These are phyloP conservation scores for Aricia agestis DNA, from an alignment of 1,140 invertebrate genomes.

Conservation along the genomic window DNA sequence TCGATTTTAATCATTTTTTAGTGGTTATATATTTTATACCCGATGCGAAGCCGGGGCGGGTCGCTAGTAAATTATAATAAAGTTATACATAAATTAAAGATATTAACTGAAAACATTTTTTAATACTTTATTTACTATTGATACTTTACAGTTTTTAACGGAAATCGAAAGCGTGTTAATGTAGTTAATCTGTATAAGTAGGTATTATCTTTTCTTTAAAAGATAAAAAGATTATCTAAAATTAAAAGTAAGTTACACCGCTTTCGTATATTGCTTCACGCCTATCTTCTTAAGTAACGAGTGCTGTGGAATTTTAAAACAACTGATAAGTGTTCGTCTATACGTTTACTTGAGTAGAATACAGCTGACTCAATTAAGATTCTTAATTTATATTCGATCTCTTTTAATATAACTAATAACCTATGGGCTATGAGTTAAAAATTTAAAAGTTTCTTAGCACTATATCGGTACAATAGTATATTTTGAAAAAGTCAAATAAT, in stretches of 20 bases:
- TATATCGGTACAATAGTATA: too few relatives aligned
- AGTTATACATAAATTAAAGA: too few relatives aligned
- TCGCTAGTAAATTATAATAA: too few relatives aligned
- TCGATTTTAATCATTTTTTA: too few relatives aligned
- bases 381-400: background rate
- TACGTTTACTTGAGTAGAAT: constrained; percentile 12
- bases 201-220: background rate
- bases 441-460: too few relatives aligned
- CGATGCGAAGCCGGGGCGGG: too few relatives aligned
- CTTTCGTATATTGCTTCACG: background rate
- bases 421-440: too few relatives aligned
- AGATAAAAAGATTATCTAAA: background rate
- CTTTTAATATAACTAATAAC: too few relatives aligned
- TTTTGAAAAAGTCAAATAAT: too few relatives aligned
- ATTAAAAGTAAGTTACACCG: background rate
- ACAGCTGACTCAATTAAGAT: background rate
- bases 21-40: too few relatives aligned
- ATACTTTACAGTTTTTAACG: constrained; percentile 1
- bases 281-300: constrained; percentile 16
- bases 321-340: background rate
- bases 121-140: background rate
- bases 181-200: background rate
- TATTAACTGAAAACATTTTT: too few relatives aligned
- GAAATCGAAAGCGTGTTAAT: background rate
- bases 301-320: constrained; percentile 14